Base-by-base conservation (phyloP, 92 coral and sea anemone genomes). In the Porites divaricata region DNA sequence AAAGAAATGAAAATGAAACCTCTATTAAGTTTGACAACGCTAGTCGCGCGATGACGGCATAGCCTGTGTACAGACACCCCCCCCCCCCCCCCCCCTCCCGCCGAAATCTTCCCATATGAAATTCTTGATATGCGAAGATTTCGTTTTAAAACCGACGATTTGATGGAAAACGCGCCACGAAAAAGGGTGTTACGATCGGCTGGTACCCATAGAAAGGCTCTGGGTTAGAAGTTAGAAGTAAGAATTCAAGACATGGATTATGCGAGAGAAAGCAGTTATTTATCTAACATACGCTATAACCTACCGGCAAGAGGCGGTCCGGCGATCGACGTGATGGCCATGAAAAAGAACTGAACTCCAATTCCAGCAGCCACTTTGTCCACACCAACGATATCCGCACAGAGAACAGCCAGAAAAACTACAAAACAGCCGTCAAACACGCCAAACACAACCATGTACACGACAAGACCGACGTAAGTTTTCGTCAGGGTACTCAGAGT, bases 231-330 rank as follows among this genome's bases (percentile, higher is more conserved):
- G 65, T 20, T 19, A 12, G 4, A 61, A 61, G n/a, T 5, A 61
- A 61, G 16, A 7, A 20, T 16, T 15, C 20, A 61, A 20, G 20
- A 7, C 59, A 15, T 10, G 17, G 12, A 11, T 8, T 54, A 53
- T 8, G 59, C 4, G 15, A 2, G 14, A 15, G 15, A 10, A 54
- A 10, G 13, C 12, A 54, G 59, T 15, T 54, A 10, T 11, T 54
- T 15, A 0, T 15, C 23, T 10, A 9, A 66, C 28, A 21, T 23
- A 10, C 12, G 6, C 16, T 23, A 8, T 23, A 68, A 20, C 79
- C 59, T 86, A 95, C 98, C 98, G 17, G 98, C 98, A 20, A 94
- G 87, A 26, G 98, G 98, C 1, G 98, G 98, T 0, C 98, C 98
- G 76, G 97, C 95, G 41, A 95, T 91, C 28, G 98, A 89, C 14